These are phyloP conservation scores for Mythimna lalbum DNA, from an alignment of 2,888 invertebrate species.

Conservation along the genomic window DNA sequence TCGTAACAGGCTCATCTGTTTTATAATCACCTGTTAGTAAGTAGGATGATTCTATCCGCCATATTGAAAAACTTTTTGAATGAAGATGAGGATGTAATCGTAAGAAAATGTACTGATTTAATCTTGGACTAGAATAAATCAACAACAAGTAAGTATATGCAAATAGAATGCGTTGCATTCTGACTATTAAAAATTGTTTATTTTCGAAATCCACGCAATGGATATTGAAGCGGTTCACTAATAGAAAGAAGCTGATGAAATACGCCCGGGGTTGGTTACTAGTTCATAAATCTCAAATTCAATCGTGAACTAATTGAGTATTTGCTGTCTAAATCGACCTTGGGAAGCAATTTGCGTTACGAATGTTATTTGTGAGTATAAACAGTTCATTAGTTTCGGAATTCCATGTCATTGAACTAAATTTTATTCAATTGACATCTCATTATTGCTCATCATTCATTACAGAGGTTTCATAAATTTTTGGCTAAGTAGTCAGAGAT, in stretches of 20 bases:
- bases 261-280: too few species aligned
- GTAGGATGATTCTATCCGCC: neutral
- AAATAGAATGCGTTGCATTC: neutral
- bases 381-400: constrained; percentile 41
- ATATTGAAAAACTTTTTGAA: neutral
- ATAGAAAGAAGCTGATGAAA: too few species aligned
- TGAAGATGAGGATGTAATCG: neutral
- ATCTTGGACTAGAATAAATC: neutral
- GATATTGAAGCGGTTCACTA: too few species aligned
- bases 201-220: too few species aligned
- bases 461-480: neutral
- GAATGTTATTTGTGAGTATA: constrained; percentile 41
- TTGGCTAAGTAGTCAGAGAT: neutral
- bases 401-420: constrained; percentile 42
- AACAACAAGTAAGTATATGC: neutral
- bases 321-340: constrained; percentile 38
- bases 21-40: neutral
- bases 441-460: neutral
- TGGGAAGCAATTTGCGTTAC: constrained; percentile 41
- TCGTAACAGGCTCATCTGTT: too few species aligned
- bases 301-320: constrained; percentile 25
- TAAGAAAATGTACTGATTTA: neutral
- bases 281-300: neutral
- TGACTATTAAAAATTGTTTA: too few species aligned
- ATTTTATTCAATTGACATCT: constrained; percentile 34